Evolutionary conservation across 2,888 invertebrate genomes (phyloP).

Genomic region (Pediacus dermestoides): DNA sequence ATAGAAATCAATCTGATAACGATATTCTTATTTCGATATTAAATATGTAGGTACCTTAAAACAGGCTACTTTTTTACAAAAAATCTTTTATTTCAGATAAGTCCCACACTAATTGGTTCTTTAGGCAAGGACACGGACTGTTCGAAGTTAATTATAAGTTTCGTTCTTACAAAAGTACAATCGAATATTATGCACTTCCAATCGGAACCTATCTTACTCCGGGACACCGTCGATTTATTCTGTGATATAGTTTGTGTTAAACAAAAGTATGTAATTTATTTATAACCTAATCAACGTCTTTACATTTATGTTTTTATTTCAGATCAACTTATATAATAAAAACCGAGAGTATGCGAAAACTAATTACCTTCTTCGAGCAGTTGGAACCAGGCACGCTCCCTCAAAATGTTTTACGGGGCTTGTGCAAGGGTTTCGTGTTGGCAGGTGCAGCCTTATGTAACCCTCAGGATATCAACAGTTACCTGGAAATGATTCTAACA

Average conservation of each 20-base stretch:
- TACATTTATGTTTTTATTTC: slow-evolving; percentile 22
- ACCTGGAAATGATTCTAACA: slow-evolving; percentile 50
- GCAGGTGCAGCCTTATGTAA: slow-evolving; percentile 55
- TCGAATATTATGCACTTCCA: slow-evolving; percentile 60
- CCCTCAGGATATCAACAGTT: slow-evolving; percentile 36
- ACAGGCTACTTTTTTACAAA: slow-evolving; percentile 14
- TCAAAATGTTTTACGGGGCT: slow-evolving; percentile 58
- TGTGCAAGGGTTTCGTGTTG: slow-evolving; percentile 70
- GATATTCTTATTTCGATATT: background rate
- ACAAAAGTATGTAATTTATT: slow-evolving; percentile 40
- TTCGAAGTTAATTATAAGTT: slow-evolving; percentile 60
- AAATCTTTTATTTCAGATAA: slow-evolving; percentile 52
- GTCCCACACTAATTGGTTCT: slow-evolving; percentile 58
- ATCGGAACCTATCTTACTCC: slow-evolving; percentile 59
- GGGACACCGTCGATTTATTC: slow-evolving; percentile 63
- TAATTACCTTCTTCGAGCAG: slow-evolving; percentile 54
- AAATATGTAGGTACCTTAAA: background rate
- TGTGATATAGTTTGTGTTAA: slow-evolving; percentile 44
- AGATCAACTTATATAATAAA: slow-evolving; percentile 57
- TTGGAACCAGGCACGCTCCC: slow-evolving; percentile 55
- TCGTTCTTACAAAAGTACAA: slow-evolving; percentile 63
- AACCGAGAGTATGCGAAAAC: slow-evolving; percentile 56
- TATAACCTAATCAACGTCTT: background rate
- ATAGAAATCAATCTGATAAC: background rate
- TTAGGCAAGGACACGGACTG: slow-evolving; percentile 67